phyloP scores from a whole-genome alignment of 2,797 vertebrate genomes.

The Peromyscus attwateri region DNA sequence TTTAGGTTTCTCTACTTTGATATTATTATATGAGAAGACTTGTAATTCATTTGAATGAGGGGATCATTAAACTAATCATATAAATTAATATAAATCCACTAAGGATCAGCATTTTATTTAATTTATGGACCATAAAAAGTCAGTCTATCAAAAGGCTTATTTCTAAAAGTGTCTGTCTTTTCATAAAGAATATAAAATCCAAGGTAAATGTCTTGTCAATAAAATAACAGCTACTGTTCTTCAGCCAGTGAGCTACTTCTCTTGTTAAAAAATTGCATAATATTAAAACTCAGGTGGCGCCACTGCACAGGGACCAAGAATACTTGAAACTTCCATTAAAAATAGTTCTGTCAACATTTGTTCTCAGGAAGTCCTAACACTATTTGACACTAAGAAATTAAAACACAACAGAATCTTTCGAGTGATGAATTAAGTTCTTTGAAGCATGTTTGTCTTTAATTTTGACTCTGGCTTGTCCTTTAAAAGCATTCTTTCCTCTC shows the following conservation, averaged over 20 bases:
- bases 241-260: not conserved
- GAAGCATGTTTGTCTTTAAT: not conserved
- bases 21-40: not conserved
- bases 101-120: not conserved
- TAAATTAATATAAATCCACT: not conserved
- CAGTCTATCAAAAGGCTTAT: not conserved
- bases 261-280: not conserved
- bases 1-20: not conserved
- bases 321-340: not conserved
- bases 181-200: not conserved
- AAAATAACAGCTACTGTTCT: not conserved
- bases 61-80: not conserved
- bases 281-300: not conserved
- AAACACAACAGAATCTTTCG: not conserved
- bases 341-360: not conserved
- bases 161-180: not conserved
- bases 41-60: not conserved
- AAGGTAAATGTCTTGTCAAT: not conserved
- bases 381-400: slow-evolving; percentile 3
- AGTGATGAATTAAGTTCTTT: not conserved
- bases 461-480: not conserved
- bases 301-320: not conserved
- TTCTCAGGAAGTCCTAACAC: slow-evolving; percentile 12
- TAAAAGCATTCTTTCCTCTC: not conserved
- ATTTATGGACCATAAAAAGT: not conserved